Evolutionary conservation across 2,888 invertebrate genomes (phyloP), one percentile per base, ranked within the genome.

Genomic region (Cloeon dipterum): DNA sequence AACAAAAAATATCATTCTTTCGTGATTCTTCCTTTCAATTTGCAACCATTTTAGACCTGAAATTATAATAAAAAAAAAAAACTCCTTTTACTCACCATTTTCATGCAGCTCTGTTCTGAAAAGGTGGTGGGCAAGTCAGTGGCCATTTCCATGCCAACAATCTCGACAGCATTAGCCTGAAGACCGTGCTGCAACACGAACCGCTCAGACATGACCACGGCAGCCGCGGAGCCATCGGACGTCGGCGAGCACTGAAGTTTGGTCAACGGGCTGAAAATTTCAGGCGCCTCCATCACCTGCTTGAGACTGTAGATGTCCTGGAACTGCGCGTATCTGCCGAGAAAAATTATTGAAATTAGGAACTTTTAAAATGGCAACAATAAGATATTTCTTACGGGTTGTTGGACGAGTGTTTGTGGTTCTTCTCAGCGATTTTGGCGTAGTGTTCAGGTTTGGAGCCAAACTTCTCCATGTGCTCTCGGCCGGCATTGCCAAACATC

Each of bases 171-270:
- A 52, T 77, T 75, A 1, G 62, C 58, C 52, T 89, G 75, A 11
- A 96, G 63, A 5, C 77, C 75, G 50, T 88, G 77, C 21, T 68
- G 65, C 41, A 66, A 69, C 2, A 98, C 89, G 54, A 91, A 98
- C 11, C 74, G 72, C 58, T 96, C 93, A 8, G 82, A 86, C 43
- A 77, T 91, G 29, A 98, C 49, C 41, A 98, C 68, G 0, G 79
- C 93, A 18, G 93, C 91, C 18, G 88, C 96, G 0, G 89, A 73
- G n/a, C 98, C 98, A 59, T 98, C 94, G 34, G 93, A 94, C 0
- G 96, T 98, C 1, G 96, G 96, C 52, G 94, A 94, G 56, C 98
- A 98, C 54, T 94, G 93, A 10, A 96, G 63, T 54, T 94, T 93
- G 2, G 96, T 98, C 34, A 98, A 61, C 1, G 88, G 85, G 3